Evolutionary conservation across 1,140 invertebrate genomes (phyloP).

Genomic region (Drosophila nikananu): DNA sequence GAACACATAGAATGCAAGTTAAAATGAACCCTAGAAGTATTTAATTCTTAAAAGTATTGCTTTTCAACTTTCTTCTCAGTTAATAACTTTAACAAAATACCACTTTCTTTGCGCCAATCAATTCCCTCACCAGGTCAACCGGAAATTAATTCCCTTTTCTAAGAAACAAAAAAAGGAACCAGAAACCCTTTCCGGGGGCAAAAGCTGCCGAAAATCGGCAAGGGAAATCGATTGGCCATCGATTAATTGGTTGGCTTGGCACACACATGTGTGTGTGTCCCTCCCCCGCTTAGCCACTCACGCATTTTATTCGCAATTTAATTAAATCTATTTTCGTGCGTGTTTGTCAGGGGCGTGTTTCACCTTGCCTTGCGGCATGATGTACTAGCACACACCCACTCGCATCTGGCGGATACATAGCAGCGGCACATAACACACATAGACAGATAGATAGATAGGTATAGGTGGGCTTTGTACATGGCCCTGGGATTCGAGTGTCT

Average conservation of each 20-base stretch:
- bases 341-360: constrained; percentile 74
- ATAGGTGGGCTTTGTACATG: constrained; percentile 12
- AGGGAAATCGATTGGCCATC: constrained; percentile 67
- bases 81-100: neutral
- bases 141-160: constrained; percentile 64
- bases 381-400: constrained; percentile 37
- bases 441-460: constrained; percentile 6
- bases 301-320: constrained; percentile 80
- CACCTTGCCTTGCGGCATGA: constrained; percentile 50
- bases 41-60: neutral
- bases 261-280: constrained; percentile 38
- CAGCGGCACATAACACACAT: neutral
- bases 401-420: constrained; percentile 21
- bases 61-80: neutral
- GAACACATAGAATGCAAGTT: no score
- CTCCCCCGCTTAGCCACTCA: constrained; percentile 7
- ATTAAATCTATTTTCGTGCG: constrained; percentile 82
- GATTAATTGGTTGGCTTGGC: constrained; percentile 71
- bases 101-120: constrained; percentile 4
- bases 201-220: constrained; percentile 12
- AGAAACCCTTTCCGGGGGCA: constrained; percentile 47
- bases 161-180: constrained; percentile 17
- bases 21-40: neutral
- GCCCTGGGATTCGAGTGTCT: constrained; percentile 62
- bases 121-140: constrained; percentile 19